Base-by-base conservation (phyloP, 2,888 invertebrate genomes). In the Aproaerema taeniolella region DNA sequence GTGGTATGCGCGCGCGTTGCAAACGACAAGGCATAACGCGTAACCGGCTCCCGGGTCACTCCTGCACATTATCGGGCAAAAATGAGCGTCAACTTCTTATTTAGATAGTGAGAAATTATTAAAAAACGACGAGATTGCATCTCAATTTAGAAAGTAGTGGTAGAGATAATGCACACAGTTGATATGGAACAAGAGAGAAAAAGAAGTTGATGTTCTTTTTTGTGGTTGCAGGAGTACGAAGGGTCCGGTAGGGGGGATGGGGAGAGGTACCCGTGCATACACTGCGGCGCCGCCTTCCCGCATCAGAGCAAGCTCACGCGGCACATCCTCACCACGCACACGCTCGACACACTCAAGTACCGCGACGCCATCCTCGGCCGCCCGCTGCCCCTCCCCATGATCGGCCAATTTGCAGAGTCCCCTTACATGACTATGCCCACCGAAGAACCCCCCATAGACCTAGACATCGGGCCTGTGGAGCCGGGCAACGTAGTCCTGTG, bases 181-280 rank as follows among this genome's bases (percentile, higher is more conserved):
- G 67, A 25, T 69, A 71, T 64, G 69, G 70, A 73, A 73, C 76
- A 76, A 77, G 76, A 72, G 73, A 85, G 80, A n/a, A 91, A 92
- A 94, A 94, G 94, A 94, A 95, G 95, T 94, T 95, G 94, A 94
- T 93, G 94, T 91, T 90, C 90, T 90, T 85, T 77, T 86, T 86
- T 86, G 86, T 94, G 93, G 94, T 95, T 93, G 93, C 95, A 95
- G 95, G 95, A 95, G 91, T 91, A 92, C 91, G 91, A 92, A 90
- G 91, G 90, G 89, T 88, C 89, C 88, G 86, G 80, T 81, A 82
- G 86, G 82, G 85, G 73, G 66, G 68, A 83, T 66, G 71, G 76
- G 71, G 85, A 81, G 52, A 83, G 89, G 69, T 94, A 91, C 88
- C 91, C 92, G 74, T 95, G 95, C 90, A 92, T 95, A 89, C 95